phyloP scores from a whole-genome alignment of 2,888 invertebrate genomes.

The Molanna angustata region DNA sequence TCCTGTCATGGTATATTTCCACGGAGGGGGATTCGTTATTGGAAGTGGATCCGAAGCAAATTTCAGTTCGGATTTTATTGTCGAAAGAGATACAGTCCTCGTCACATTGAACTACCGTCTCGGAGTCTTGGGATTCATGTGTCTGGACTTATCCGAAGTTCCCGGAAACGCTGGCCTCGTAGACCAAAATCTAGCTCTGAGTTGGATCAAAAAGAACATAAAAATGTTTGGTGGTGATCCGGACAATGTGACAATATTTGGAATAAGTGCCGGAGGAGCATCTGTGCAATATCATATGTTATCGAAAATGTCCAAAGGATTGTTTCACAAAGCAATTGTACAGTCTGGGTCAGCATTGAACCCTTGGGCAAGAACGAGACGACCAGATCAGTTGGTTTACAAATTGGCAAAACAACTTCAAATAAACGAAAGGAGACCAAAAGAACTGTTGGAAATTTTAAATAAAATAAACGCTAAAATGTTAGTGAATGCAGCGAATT shows the following conservation, averaged over 20 bases:
- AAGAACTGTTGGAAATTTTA: constrained; percentile 39
- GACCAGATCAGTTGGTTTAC: constrained; percentile 38
- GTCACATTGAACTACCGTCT: constrained; percentile 54
- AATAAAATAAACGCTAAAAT: constrained; percentile 9
- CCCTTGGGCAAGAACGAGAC: constrained; percentile 46
- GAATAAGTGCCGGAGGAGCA: constrained; percentile 48
- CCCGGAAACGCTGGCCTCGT: constrained; percentile 52
- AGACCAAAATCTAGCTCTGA: constrained; percentile 48
- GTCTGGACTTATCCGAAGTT: constrained; percentile 45
- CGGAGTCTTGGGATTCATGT: constrained; percentile 50
- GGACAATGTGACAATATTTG: constrained; percentile 50
- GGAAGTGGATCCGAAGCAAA: constrained; percentile 48
- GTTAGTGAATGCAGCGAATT: constrained; percentile 8
- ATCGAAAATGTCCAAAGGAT: constrained; percentile 45
- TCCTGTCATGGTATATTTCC: constrained; percentile 51
- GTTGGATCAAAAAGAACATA: constrained; percentile 49
- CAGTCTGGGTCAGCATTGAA: constrained; percentile 47
- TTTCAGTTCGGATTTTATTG: constrained; percentile 48
- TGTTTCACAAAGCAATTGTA: constrained; percentile 47
- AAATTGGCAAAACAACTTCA: constrained; percentile 47
- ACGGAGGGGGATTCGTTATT: constrained; percentile 51
- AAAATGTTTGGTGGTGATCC: constrained; percentile 45
- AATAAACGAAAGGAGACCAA: constrained; percentile 38
- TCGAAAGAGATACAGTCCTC: constrained; percentile 46
- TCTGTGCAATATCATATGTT: constrained; percentile 48